Base-by-base conservation (phyloP, 2,113 vertebrate genomes). In the Crocuta crocuta region DNA sequence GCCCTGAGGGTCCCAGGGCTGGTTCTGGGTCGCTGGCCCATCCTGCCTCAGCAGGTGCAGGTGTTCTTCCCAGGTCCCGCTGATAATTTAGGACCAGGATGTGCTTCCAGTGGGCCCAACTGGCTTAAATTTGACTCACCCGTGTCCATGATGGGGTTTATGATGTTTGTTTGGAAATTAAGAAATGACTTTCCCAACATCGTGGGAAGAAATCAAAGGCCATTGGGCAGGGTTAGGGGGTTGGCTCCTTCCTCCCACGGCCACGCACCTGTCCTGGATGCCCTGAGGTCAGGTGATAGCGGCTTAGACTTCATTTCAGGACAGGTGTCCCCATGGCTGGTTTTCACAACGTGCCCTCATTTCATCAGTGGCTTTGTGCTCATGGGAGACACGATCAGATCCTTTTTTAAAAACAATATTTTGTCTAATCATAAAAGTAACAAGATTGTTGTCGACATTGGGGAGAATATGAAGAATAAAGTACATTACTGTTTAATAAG, bases 11-110 rank as follows among this genome's bases (percentile, higher is more conserved):
- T 21, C 23, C 12, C 35, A 26, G 92, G n/a, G 21, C 31, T 26
- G 26, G n/a, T 11, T 26, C 61, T 6, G 61, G 35, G 35, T n/a
- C 0, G 0, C 48, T 2, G 24, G 55, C 70, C 26, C 3, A 0
- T 17, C 17, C 45, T 3, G 4, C 24, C 26, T 35, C 58, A n/a
- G 39, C 0, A 4, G 48, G 10, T 11, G 19, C 11, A 17, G 28
- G 11, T 9, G 8, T 53, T 48, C 31, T 58, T 31, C 95, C 8
- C 10, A n/a, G 23, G 3, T 82, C 45, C 7, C 15, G n/a, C 16
- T 48, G 35, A 21, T 0, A 3, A 2, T 31, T 48, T 26, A 65
- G 43, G 6, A 13, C 85, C 2, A 24, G 15, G 43, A 13, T 5
- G 24, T 16, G 17, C 39, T 74, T 74, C 39, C 28, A 31, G 7